phyloP scores from a whole-genome alignment of 2,113 vertebrate species.

The Epinephelus fuscoguttatus region DNA sequence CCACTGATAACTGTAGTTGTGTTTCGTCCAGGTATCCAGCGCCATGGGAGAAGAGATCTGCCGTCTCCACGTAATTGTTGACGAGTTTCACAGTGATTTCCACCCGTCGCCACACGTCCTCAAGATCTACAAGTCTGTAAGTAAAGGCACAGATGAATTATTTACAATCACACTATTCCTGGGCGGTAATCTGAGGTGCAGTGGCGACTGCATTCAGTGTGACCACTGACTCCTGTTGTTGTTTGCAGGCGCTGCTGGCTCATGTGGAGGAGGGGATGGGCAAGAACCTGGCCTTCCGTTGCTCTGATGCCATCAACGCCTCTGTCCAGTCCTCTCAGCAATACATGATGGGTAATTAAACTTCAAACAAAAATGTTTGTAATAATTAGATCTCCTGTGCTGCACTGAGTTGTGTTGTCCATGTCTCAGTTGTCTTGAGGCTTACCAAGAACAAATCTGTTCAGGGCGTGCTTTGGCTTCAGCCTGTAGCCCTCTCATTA shows the following conservation, averaged over 20 bases:
- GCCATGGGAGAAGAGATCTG: conserved; percentile 98
- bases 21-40: conserved; percentile 89
- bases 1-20: neutral
- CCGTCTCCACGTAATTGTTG: conserved; percentile 93
- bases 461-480: neutral
- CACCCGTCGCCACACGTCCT: conserved; percentile 92
- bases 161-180: neutral
- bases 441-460: neutral
- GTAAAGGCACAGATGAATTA: conserved; percentile 48
- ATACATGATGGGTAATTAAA: conserved; percentile 91
- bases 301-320: conserved; percentile 89
- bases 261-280: conserved; percentile 98
- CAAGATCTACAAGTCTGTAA: conserved; percentile 93
- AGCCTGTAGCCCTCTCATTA: neutral
- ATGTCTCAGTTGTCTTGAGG: neutral
- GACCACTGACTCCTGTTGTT: conserved; percentile 22
- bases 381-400: too few species aligned
- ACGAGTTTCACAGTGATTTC: conserved; percentile 94
- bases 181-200: neutral
- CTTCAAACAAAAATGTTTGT: neutral
- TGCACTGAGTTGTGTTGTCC: neutral
- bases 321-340: conserved; percentile 91
- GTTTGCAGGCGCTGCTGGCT: conserved; percentile 89
- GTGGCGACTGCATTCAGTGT: neutral
- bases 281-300: conserved; percentile 95